phyloP scores from a whole-genome alignment of 2,797 vertebrate genomes.

The Bradypodion pumilum region DNA sequence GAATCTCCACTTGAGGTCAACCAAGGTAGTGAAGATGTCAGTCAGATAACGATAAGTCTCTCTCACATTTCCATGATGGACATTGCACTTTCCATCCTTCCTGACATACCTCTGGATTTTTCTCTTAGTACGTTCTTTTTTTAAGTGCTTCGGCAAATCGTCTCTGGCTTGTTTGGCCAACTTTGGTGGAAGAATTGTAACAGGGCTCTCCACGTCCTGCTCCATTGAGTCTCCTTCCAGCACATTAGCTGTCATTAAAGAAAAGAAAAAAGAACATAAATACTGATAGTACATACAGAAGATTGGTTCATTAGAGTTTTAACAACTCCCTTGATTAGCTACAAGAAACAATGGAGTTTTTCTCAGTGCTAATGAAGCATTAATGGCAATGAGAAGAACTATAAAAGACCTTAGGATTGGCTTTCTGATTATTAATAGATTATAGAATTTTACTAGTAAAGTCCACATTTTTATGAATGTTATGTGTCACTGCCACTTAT shows the following conservation, averaged over 20 bases:
- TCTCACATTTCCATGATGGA: conserved; percentile 94
- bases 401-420: neutral
- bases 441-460: neutral
- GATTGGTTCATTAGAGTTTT: neutral
- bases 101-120: conserved; percentile 95
- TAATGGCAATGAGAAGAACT: neutral
- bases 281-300: neutral
- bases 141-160: conserved; percentile 85
- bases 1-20: conserved; percentile 98
- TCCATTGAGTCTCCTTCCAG: conserved; percentile 90
- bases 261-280: conserved; percentile 45
- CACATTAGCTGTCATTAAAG: conserved; percentile 78
- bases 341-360: neutral
- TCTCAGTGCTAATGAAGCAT: neutral
- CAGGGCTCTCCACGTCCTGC: conserved; percentile 96
- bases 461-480: conserved; percentile 48
- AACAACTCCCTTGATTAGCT: conserved; percentile 5
- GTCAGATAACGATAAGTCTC: conserved; percentile 97
- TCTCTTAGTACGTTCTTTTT: conserved; percentile 80
- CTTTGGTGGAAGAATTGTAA: conserved; percentile 87
- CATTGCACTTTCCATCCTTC: conserved; percentile 98
- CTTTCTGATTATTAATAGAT: neutral
- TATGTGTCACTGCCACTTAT: conserved; percentile 27
- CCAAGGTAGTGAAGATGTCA: conserved; percentile 97
- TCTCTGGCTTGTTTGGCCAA: conserved; percentile 90